Evolutionary conservation across 2,797 vertebrate species (phyloP).

Genomic region (Heterohyrax brucei): DNA sequence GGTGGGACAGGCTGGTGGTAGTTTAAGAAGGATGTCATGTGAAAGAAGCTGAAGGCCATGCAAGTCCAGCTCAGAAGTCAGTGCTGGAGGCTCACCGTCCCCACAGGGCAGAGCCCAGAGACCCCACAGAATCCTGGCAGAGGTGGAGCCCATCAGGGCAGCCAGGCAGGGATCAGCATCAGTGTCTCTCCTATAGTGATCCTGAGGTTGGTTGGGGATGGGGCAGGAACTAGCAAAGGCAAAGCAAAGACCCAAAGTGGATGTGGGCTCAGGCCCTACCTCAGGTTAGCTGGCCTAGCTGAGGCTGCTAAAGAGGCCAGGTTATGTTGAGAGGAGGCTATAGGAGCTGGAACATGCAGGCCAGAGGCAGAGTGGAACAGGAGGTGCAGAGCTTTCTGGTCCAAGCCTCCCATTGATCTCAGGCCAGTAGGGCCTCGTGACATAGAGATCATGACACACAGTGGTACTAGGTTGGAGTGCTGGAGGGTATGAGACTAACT

Average conservation of each 20-base stretch:
- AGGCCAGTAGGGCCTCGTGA: not conserved
- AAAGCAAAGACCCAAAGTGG: not conserved
- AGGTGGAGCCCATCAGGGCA: not conserved
- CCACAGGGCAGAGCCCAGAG: not conserved
- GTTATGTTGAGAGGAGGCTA: not conserved
- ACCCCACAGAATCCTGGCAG: not conserved
- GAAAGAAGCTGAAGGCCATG: not conserved
- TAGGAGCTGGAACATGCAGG: not conserved
- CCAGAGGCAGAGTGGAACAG: not conserved
- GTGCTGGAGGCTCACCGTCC: not conserved
- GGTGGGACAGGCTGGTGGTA: not conserved
- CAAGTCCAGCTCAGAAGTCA: not conserved
- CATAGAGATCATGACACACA: not conserved
- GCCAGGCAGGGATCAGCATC: not conserved
- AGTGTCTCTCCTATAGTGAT: not conserved
- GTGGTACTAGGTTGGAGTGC: not conserved
- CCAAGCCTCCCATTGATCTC: not conserved
- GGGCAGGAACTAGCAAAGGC: not conserved
- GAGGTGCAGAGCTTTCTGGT: not conserved
- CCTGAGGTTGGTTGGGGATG: not conserved
- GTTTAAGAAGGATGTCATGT: not conserved
- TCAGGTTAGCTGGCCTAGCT: not conserved
- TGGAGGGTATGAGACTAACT: not conserved
- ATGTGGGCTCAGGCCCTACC: not conserved
- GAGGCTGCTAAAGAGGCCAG: not conserved